Percentiles rank a stretch among this genome's conserved stretches.
Conservation (phyloP, 1,140 invertebrate genomes). For the Vanessa atalanta region DNA sequence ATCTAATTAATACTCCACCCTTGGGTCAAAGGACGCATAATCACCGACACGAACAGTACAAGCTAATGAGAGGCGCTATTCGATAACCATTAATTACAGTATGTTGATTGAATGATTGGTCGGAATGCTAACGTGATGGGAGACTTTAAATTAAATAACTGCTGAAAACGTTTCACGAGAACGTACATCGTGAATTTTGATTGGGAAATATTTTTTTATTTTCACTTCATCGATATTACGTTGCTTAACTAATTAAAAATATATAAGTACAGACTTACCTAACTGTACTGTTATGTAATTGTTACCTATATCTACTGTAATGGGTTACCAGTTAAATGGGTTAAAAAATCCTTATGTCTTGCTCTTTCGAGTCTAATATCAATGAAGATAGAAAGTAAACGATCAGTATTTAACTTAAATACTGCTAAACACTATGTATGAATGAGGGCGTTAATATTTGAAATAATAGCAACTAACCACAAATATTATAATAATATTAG, state of each 20-base stretch:
- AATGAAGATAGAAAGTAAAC: too few species aligned
- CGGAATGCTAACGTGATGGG: conserved; percentile 26
- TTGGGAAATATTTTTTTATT: background rate
- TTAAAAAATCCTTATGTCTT: too few species aligned
- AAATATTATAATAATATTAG: too few species aligned
- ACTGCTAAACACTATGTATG: too few species aligned
- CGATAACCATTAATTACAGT: conserved; percentile 30
- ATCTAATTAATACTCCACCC: background rate
- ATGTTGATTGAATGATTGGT: conserved; percentile 35
- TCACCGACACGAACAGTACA: conserved; percentile 1
- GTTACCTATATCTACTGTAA: too few species aligned
- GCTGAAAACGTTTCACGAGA: conserved; percentile 18
- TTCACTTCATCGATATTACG: background rate
- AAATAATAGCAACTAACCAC: too few species aligned
- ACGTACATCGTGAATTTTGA: conserved; percentile 9
- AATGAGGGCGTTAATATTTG: too few species aligned
- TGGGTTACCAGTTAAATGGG: too few species aligned
- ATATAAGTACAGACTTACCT: background rate
- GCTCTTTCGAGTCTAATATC: too few species aligned
- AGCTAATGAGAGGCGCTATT: conserved; percentile 23
- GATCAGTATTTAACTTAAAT: too few species aligned
- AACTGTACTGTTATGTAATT: too few species aligned
- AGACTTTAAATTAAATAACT: conserved; percentile 30
- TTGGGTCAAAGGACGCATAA: conserved; percentile 5
- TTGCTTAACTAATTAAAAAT: background rate